Evolutionary conservation across 2,888 invertebrate species (phyloP).

Genomic region (Eilema griseolum): DNA sequence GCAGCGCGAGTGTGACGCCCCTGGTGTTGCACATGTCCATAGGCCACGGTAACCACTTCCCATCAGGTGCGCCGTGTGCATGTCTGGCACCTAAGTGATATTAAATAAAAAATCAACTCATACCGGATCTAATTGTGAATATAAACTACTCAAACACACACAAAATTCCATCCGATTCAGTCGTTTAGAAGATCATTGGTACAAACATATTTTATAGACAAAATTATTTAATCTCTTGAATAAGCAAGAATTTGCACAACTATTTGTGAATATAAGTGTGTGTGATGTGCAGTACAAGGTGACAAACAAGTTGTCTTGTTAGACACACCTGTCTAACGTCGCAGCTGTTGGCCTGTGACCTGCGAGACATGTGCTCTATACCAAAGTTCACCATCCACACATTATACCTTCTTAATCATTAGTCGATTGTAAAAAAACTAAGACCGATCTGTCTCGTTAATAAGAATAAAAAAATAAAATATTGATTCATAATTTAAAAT

Average conservation of each 20-base stretch:
- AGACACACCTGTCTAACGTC: constrained; percentile 81
- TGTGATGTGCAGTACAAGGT: constrained; percentile 20
- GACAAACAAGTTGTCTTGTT: constrained; percentile 59
- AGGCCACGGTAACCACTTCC: too few relatives aligned
- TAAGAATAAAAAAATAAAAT: constrained; percentile 24
- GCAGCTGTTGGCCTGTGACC: constrained; percentile 69
- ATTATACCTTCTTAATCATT: constrained; percentile 52
- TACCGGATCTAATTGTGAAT: background rate
- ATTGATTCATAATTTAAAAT: constrained; percentile 36
- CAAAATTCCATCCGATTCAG: background rate
- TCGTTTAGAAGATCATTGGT: background rate
- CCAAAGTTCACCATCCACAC: constrained; percentile 54
- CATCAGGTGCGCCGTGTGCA: too few relatives aligned
- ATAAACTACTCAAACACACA: background rate
- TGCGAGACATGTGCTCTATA: constrained; percentile 57
- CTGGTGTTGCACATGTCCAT: too few relatives aligned
- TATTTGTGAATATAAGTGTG: background rate
- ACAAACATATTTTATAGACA: background rate
- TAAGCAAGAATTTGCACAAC: constrained; percentile 1
- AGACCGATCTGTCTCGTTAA: constrained; percentile 54
- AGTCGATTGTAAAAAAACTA: constrained; percentile 45
- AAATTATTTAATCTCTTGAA: background rate
- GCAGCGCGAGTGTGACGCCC: too few relatives aligned
- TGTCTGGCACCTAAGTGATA: too few relatives aligned
- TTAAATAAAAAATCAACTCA: background rate